Evolutionary conservation across 2,113 vertebrate species (phyloP), one percentile per base, ranked within the genome.

Genomic region (Noctilio leporinus): DNA sequence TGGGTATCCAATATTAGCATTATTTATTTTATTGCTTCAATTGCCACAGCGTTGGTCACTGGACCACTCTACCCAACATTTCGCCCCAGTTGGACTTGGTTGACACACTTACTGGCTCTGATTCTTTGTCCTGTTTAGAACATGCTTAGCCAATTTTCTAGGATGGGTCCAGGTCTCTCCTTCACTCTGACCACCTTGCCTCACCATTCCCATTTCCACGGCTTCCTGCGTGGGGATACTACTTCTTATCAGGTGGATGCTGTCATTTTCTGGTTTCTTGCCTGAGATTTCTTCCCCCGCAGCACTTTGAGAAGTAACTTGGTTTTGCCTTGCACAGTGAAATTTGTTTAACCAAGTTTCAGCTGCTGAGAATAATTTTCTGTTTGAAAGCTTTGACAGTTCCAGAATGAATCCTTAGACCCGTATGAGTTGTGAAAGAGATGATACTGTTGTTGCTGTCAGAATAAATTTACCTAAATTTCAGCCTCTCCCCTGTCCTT

Each of bases 301-400:
- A 35, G 72, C 10, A 64, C 43, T 91, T 92, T 64, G 55, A 69
- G 88, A 88, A 96, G 87, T 88, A 84, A 73, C 92, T 94, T 70
- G 26, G 26, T 84, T 92, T 96, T 94, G 47, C 85, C 85, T 95
- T 90, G 20, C 49, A 65, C 70, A 70, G 85, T 94, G 85, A 94
- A 95, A 86, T 91, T 94, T 94, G 76, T 93, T 88, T 96, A 73
- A 93, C 65, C 88, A 83, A 57, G 76, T 95, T 89, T 62, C 65
- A 70, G 47, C 53, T 67, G 22, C 85, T 10, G 43, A 78, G 86
- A 73, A 80, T 86, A 43, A 92, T 96, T 88, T 96, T 94, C 85
- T 73, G 53, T 83, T 64, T 89, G 64, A 91, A 95, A 76, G 67
- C 47, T 94, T 72, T 87, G 93, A 88, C 88, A 89, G 94, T 55